Evolutionary conservation across 2,113 vertebrate genomes (phyloP).

Genomic region (Chloebia gouldiae): DNA sequence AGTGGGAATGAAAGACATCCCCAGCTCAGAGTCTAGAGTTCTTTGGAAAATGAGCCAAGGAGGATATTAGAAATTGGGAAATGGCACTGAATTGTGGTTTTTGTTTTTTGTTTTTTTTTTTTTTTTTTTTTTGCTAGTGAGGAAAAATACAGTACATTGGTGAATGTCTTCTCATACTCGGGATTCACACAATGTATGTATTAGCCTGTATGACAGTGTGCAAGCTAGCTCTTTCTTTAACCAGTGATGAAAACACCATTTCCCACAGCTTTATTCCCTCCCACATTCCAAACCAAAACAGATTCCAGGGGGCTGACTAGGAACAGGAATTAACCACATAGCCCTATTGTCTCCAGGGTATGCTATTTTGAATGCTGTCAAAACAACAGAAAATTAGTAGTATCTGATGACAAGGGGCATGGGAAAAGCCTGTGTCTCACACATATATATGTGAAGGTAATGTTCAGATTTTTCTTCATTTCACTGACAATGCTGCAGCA

Average conservation of each 20-base stretch:
- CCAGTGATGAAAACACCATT: not conserved
- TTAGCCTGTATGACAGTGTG: not conserved
- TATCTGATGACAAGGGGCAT: not conserved
- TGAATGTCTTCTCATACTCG: not conserved
- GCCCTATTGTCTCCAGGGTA: not conserved
- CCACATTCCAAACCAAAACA: not conserved
- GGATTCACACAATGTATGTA: accelerated
- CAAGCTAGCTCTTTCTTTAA: not conserved
- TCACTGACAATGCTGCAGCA: not conserved
- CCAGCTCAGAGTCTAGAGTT: not conserved
- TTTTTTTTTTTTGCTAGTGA: not conserved
- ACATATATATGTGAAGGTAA: not conserved
- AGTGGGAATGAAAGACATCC: not conserved
- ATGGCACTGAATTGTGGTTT: no score
- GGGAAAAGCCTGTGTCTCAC: not conserved
- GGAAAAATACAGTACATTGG: not conserved
- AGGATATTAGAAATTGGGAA: not conserved
- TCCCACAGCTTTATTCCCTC: not conserved
- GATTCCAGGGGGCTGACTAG: not conserved
- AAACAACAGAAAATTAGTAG: not conserved
- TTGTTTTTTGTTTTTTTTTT: no score
- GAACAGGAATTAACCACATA: not conserved
- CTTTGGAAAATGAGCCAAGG: not conserved
- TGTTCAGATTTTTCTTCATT: not conserved
- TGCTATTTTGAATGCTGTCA: not conserved